Percentiles rank a stretch among this genome's conserved stretches.
phyloP scores from a whole-genome alignment of 2,113 vertebrate genomes.

The Barbus barbus region DNA sequence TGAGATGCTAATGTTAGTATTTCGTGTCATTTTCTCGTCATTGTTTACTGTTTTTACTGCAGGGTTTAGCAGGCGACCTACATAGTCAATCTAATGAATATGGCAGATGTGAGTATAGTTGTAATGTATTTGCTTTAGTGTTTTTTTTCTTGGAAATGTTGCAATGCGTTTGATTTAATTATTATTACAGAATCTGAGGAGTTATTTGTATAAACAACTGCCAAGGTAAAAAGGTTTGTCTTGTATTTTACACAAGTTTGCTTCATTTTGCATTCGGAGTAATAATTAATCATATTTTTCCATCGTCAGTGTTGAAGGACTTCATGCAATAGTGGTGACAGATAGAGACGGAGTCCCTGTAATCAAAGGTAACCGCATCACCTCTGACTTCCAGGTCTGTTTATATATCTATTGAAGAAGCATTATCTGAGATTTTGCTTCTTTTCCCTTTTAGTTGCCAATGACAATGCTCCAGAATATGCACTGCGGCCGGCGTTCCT shows the following conservation, averaged over 20 bases:
- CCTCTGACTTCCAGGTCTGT: not conserved
- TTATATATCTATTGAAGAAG: not conserved
- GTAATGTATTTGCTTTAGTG: not conserved
- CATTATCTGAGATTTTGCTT: not conserved
- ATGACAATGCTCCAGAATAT: conserved; percentile 93
- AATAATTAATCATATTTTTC: not conserved
- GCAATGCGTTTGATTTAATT: conserved; percentile 2
- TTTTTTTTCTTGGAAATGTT: not conserved
- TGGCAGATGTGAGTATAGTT: conserved; percentile 55
- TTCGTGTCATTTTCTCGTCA: not conserved
- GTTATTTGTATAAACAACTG: conserved; percentile 93
- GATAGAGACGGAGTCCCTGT: conserved; percentile 96
- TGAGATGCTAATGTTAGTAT: too few species aligned
- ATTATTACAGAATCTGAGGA: conserved; percentile 85
- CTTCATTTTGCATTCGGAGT: not conserved
- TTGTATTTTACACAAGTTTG: not conserved
- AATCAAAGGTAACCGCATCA: conserved; percentile 87
- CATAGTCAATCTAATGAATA: conserved; percentile 14
- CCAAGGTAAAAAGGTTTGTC: conserved; percentile 81
- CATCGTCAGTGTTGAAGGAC: conserved; percentile 86
- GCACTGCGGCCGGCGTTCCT: conserved; percentile 92
- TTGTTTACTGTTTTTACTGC: not conserved
- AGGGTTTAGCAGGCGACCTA: not conserved
- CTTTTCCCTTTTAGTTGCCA: conserved; percentile 84
- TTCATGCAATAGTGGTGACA: conserved; percentile 95